Percentiles rank a stretch among this genome's conserved stretches.
These are phyloP conservation scores for Platysternon megacephalum DNA, from an alignment of 2,113 vertebrate species.

Conservation along the genomic window DNA sequence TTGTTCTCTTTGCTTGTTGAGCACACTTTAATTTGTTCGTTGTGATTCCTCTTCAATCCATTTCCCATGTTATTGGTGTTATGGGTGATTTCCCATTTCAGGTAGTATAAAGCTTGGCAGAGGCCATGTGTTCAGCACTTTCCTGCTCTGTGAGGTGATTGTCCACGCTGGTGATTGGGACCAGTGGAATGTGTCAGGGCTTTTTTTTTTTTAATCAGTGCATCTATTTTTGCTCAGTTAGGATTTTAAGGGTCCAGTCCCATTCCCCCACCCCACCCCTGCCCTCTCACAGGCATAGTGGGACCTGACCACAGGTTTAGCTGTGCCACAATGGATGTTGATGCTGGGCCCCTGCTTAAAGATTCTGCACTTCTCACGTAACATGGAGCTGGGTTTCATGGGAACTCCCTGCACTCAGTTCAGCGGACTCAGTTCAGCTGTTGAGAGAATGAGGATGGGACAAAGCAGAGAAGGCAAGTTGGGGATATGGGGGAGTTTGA, in stretches of 20 bases:
- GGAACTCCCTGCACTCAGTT: background rate
- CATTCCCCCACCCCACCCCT: background rate
- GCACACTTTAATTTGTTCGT: background rate
- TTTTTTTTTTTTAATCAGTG: background rate
- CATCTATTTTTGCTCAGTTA: background rate
- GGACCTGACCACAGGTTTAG: background rate
- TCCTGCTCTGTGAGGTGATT: background rate
- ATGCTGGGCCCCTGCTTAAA: background rate
- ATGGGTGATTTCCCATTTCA: background rate
- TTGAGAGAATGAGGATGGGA: background rate
- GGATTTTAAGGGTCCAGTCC: background rate
- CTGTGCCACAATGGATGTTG: background rate
- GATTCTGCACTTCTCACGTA: background rate
- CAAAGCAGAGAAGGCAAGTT: background rate
- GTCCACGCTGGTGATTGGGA: fast-evolving
- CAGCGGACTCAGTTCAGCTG: too few species aligned
- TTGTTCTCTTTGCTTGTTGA: slow-evolving; percentile 18
- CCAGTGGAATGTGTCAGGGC: background rate
- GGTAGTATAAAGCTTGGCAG: background rate
- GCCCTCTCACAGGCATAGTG: background rate
- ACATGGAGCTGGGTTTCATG: background rate
- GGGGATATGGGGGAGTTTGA: background rate
- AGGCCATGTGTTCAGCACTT: background rate
- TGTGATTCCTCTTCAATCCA: fast-evolving
- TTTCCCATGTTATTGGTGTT: background rate